These are phyloP conservation scores for Enteromius mattozi DNA, from an alignment of 2,797 vertebrate genomes.

Conservation along the genomic window DNA sequence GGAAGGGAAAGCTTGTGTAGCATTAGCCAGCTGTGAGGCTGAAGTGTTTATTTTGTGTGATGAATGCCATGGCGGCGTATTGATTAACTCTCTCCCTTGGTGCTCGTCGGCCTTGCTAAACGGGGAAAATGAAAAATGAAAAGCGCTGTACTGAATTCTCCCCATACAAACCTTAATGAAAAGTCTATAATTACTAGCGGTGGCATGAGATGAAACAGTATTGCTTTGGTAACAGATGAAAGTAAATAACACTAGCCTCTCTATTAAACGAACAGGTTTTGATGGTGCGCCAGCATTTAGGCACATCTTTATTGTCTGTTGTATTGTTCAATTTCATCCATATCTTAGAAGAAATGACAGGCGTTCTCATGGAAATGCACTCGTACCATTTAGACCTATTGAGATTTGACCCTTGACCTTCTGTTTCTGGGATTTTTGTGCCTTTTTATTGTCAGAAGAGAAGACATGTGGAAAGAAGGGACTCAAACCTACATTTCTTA, in stretches of 20 bases:
- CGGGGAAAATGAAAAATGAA: slow-evolving; percentile 81
- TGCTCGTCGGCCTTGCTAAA: slow-evolving; percentile 74
- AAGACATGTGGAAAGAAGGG: background rate
- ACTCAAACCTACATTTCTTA: background rate
- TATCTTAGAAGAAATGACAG: background rate
- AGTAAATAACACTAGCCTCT: slow-evolving; percentile 54
- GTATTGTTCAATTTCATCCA: background rate
- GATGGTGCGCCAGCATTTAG: slow-evolving; percentile 26
- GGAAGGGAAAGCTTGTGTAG: slow-evolving; percentile 40
- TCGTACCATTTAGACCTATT: background rate
- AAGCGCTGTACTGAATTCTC: slow-evolving; percentile 63
- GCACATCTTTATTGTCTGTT: slow-evolving; percentile 30
- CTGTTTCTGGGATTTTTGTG: background rate
- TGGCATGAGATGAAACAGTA: slow-evolving; percentile 65
- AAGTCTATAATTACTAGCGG: slow-evolving; percentile 73
- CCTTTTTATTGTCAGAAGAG: background rate
- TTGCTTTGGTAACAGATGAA: slow-evolving; percentile 57
- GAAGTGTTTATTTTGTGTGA: slow-evolving; percentile 75
- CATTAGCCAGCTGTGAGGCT: slow-evolving; percentile 53
- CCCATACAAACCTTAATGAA: slow-evolving; percentile 69
- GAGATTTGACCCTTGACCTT: background rate
- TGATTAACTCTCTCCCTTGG: slow-evolving; percentile 75
- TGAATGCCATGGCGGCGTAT: slow-evolving; percentile 75
- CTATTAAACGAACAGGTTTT: slow-evolving; percentile 43
- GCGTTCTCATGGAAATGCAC: background rate